Evolutionary conservation across 2,888 invertebrate species (phyloP), one percentile per base, ranked within the genome.

Genomic region (Nebria salina): DNA sequence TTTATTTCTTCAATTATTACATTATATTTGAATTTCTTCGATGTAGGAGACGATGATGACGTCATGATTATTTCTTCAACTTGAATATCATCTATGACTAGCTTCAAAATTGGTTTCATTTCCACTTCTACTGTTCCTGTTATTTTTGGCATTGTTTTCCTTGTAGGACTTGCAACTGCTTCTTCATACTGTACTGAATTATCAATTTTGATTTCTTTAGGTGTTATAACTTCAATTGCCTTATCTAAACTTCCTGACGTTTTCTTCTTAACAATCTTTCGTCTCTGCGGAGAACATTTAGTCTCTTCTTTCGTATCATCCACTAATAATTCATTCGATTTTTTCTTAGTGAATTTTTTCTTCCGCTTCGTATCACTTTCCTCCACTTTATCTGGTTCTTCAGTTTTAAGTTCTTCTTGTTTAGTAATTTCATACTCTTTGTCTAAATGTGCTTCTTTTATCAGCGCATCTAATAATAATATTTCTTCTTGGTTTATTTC

Each of bases 401-500:
- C 73, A 7, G 74, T 72, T 64, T 84, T 65, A 87, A 87, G 68
- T 85, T 84, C 78, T 84, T 87, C 65, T 83, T 84, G 84, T 85
- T 83, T 86, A 83, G 81, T 84, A 77, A 77, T 82, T 84, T 84
- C 83, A 81, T 82, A 86, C 87, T 90, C 89, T 83, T 89, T 90
- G 84, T 91, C 91, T 70, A 92, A 88, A 86, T 91, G 90, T 87
- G 91, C 91, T 85, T 89, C 88, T 84, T 90, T 89, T 80, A 92
- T 90, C 84, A 91, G 87, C 41, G 90, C 90, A 85, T 91, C 91
- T 81, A 91, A 88, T 79, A 91, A 85, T 84, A 87, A 88, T 43
- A 91, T 90, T 87, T 92, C 92, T 86, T 92, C 92, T 70, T 91
- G 90, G 83, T 92, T 88, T 83, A 91, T 87, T 85, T 92, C 92